These are phyloP conservation scores for Carapus acus DNA, from an alignment of 2,797 vertebrate species.

Conservation along the genomic window DNA sequence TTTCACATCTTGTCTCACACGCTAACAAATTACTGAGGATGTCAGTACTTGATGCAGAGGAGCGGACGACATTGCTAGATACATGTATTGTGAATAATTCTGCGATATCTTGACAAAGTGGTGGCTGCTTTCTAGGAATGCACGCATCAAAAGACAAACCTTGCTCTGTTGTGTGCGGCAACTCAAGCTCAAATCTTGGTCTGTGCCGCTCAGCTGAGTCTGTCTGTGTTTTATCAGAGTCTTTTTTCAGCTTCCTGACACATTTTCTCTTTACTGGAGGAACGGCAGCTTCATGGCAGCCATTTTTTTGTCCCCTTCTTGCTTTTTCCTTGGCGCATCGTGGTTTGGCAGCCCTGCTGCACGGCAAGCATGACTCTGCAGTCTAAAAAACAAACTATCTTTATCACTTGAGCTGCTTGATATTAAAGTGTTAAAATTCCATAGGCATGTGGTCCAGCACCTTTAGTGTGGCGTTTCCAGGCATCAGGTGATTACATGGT, in stretches of 20 bases:
- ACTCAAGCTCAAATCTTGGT: conserved; percentile 50
- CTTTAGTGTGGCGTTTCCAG: conserved; percentile 19
- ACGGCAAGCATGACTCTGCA: conserved; percentile 13
- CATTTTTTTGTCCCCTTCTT: background rate
- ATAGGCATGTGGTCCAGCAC: conserved; percentile 17
- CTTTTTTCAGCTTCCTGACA: conserved; percentile 15
- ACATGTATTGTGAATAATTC: too few species aligned
- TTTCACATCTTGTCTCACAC: too few species aligned
- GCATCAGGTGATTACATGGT: conserved; percentile 1
- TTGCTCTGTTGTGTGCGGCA: conserved; percentile 29
- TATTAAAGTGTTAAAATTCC: background rate
- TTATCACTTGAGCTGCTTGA: background rate
- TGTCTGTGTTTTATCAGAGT: conserved; percentile 1
- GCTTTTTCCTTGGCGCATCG: conserved; percentile 16
- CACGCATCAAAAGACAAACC: conserved; percentile 37
- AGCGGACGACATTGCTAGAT: too few species aligned
- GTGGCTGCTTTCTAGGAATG: background rate
- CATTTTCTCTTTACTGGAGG: conserved; percentile 13
- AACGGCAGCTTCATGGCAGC: background rate
- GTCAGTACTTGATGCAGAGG: too few species aligned
- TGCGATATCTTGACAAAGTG: background rate
- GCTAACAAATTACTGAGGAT: too few species aligned
- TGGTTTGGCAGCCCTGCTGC: background rate
- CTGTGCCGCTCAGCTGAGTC: conserved; percentile 17
- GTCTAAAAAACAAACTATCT: conserved; percentile 34